These are phyloP conservation scores for Parasteatoda lunata DNA, from an alignment of 2,888 invertebrate genomes.

Conservation along the genomic window DNA sequence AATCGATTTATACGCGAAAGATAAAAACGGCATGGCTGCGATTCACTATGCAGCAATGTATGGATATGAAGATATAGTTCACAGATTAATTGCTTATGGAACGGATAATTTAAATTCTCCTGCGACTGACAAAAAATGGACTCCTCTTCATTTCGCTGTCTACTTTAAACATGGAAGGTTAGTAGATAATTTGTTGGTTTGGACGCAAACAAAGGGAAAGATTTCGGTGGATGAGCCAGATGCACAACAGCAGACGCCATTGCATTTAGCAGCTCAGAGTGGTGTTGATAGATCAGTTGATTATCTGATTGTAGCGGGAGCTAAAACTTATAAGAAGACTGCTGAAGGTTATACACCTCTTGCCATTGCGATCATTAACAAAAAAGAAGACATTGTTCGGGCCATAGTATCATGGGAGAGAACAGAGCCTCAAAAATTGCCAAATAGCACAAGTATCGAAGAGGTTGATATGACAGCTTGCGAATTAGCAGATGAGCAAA, in stretches of 20 bases:
- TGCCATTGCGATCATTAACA: no score
- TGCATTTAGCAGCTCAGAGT: not conserved
- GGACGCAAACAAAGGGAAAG: not conserved
- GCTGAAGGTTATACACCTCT: no score
- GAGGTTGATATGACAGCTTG: no score
- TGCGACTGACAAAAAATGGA: not conserved
- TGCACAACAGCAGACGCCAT: not conserved
- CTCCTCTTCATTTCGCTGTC: not conserved
- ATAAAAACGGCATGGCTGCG: no score
- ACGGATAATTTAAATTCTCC: not conserved
- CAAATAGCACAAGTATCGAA: no score
- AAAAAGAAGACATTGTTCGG: no score
- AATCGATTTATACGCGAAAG: no score
- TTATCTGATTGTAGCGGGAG: no score
- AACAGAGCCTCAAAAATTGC: no score
- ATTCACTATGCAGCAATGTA: not conserved
- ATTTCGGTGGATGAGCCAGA: not conserved
- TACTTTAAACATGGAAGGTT: not conserved
- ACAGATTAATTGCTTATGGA: not conserved
- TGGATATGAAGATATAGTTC: not conserved
- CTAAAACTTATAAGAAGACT: no score
- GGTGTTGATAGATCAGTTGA: not conserved
- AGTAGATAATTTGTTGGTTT: not conserved
- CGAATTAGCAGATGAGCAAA: no score
- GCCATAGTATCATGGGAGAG: no score